Base-by-base conservation (phyloP, 1,140 invertebrate species). In the Aporrectodea caliginosa region DNA sequence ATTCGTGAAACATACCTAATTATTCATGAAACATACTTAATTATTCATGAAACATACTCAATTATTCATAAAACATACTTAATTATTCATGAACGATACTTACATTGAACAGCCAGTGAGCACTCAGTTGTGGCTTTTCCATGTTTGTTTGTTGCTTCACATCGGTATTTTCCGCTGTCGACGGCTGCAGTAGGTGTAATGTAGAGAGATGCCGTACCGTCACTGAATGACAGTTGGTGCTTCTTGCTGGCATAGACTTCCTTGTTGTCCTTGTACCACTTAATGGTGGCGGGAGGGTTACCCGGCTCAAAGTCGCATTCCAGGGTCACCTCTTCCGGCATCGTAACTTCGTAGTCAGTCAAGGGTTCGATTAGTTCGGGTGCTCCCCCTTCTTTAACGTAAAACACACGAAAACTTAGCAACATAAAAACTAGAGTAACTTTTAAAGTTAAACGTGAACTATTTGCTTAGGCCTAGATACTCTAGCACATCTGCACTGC, bases 211-310 rank as follows among this genome's bases (percentile, higher is more conserved):
- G 86, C 87, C 31, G 84, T 82, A 35, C 85, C 83, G 74, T 86
- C 84, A 72, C 85, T 84, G 32, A 86, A 85, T 78, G 84, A 86
- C 84, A 86, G 88, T 78, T 85, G 83, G 82, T 87, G 86, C 75
- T 88, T 88, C 2, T 85, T 80, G 75, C 83, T 85, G 81, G 85
- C 85, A 77, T 84, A 84, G 12, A 88, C 79, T 79, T 86, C 86
- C 32, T 85, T 86, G 43, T 58, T 58, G 34, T 85, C 86, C 78
- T 79, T 79, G 69, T 75, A 81, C 80, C 78, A 81, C n/a, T 31
- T 29, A 16, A 78, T 31, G 2, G n/a, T 73, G 31, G 80, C 76
- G 29, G 69, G 35, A 29, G 80, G 80, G 1, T 75, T 35, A 0
- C 81, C 81, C 16, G 74, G 71, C 0, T 77, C 79, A n/a, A 81